Conservation (phyloP, 2,888 invertebrate genomes). For the Villa cingulata region DNA sequence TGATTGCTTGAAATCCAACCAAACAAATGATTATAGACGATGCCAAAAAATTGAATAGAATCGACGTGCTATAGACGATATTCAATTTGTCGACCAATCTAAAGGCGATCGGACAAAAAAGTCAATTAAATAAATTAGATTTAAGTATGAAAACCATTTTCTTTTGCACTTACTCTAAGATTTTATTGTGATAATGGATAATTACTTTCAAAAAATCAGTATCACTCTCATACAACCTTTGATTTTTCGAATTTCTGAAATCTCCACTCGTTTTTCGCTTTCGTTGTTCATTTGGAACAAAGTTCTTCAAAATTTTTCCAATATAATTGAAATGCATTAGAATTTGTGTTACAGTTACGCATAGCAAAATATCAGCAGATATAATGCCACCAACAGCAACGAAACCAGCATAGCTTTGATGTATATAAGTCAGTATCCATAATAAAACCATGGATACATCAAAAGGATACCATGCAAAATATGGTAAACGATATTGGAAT, state of each 20-base stretch:
- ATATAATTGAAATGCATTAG: conserved; percentile 28
- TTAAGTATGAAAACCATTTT: not conserved
- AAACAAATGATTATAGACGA: conserved; percentile 29
- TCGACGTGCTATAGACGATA: conserved; percentile 24
- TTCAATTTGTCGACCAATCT: conserved; percentile 22
- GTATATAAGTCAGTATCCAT: conserved; percentile 17
- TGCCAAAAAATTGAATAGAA: conserved; percentile 25
- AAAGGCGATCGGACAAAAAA: not conserved
- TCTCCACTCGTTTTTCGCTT: no score
- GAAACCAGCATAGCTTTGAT: conserved; percentile 23
- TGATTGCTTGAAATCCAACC: conserved; percentile 27
- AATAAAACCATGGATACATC: conserved; percentile 11
- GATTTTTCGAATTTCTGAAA: no score
- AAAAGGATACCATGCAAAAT: conserved; percentile 15
- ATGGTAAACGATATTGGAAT: conserved; percentile 9
- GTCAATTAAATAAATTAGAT: not conserved
- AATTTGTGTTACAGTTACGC: conserved; percentile 24
- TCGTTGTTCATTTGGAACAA: conserved; percentile 12
- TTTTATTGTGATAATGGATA: conserved; percentile 22
- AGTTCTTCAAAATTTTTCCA: conserved; percentile 15
- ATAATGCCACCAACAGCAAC: conserved; percentile 23
- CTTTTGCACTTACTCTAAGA: conserved; percentile 15
- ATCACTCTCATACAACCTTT: conserved; percentile 9
- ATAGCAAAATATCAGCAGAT: conserved; percentile 26
- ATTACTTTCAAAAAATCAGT: conserved; percentile 15